Percentiles rank a stretch among this genome's conserved stretches.
These are phyloP conservation scores for Chloroclystis v-ata DNA, from an alignment of 2,888 invertebrate species.

Conservation along the genomic window DNA sequence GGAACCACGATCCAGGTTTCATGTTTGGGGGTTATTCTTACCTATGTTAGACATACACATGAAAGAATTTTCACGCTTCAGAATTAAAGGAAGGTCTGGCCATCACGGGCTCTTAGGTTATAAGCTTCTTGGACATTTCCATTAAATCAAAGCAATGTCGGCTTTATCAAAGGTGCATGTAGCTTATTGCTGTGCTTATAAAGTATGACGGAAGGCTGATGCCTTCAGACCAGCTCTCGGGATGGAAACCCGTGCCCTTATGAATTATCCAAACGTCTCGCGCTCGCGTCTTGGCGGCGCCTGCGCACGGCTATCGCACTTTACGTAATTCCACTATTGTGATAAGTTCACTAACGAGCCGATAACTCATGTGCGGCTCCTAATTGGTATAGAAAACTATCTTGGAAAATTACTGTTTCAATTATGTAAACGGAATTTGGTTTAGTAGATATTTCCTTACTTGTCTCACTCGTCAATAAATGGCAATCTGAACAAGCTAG, in stretches of 20 bases:
- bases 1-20: too few relatives aligned
- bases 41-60: too few relatives aligned
- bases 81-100: too few relatives aligned
- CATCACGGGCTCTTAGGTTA: too few relatives aligned
- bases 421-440: too few relatives aligned
- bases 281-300: constrained; percentile 58
- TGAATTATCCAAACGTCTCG: constrained; percentile 68
- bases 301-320: constrained; percentile 45
- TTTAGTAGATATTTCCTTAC: too few relatives aligned
- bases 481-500: too few relatives aligned
- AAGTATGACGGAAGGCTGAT: constrained; percentile 53
- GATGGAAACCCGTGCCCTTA: constrained; percentile 55
- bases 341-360: constrained; percentile 7
- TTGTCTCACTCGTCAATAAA: too few relatives aligned
- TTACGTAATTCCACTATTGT: constrained; percentile 3
- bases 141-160: constrained; percentile 11
- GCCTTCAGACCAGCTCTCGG: constrained; percentile 32
- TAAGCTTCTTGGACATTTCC: background rate
- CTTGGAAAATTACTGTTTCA: too few relatives aligned
- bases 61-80: too few relatives aligned
- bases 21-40: too few relatives aligned
- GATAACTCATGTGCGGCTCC: background rate
- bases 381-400: background rate
- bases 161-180: constrained; percentile 32
- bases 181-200: constrained; percentile 46